phyloP scores from a whole-genome alignment of 2,113 vertebrate species.

The Microcebus griseorufus region DNA sequence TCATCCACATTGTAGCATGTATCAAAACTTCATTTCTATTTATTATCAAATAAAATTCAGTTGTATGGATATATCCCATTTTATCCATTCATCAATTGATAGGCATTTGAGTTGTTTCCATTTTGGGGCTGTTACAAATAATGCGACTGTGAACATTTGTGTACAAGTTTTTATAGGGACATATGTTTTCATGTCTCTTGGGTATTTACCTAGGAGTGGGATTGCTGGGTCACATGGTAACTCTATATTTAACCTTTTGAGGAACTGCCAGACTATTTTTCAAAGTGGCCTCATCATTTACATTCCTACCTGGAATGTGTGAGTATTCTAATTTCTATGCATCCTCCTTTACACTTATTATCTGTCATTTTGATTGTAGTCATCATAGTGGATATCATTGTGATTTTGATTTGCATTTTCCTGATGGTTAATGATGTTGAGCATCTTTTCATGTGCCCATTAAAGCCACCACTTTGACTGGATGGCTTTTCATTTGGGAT shows the following conservation, averaged over 20 bases:
- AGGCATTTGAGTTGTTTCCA: neutral
- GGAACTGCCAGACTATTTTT: neutral
- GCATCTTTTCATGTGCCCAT: neutral
- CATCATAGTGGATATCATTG: neutral
- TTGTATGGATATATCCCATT: neutral
- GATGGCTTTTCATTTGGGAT: neutral
- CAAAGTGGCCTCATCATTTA: neutral
- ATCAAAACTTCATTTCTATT: neutral
- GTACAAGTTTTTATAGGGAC: neutral
- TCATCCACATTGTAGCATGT: neutral
- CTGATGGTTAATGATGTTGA: neutral
- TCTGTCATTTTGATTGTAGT: neutral
- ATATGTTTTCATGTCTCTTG: neutral
- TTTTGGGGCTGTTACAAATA: neutral
- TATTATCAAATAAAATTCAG: neutral
- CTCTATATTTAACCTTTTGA: conserved; percentile 15
- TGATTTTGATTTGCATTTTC: conserved; percentile 45
- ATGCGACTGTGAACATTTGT: neutral
- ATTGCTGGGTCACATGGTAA: neutral
- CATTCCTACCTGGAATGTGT: neutral
- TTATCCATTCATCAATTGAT: conserved; percentile 10
- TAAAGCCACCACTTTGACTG: neutral
- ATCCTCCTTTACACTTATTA: neutral
- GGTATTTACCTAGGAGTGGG: neutral
- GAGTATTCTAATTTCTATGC: neutral